Evolutionary conservation across 2,797 vertebrate genomes (phyloP).

Genomic region (Neosilurus mollespiculum): DNA sequence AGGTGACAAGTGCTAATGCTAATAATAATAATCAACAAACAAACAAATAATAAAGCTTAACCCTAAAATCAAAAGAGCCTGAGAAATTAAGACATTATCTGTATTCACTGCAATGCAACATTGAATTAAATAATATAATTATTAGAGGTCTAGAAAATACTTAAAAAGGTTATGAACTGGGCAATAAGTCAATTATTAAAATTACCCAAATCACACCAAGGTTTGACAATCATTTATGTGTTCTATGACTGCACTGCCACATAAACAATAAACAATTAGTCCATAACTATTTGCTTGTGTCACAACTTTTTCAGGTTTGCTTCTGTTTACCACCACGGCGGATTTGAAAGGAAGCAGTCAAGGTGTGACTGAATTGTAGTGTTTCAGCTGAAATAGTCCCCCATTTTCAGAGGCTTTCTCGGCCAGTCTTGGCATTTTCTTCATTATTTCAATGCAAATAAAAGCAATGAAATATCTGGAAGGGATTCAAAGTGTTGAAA

Average conservation of each 20-base stretch:
- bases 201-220: not conserved
- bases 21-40: not conserved
- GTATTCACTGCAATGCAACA: constrained; percentile 3
- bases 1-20: not conserved
- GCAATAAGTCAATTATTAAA: not conserved
- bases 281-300: too few relatives aligned
- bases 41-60: not conserved
- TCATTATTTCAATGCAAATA: too few relatives aligned
- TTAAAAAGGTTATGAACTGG: not conserved
- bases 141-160: not conserved
- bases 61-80: not conserved
- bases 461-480: too few relatives aligned
- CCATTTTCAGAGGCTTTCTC: too few relatives aligned
- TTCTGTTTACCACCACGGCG: too few relatives aligned
- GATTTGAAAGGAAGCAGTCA: too few relatives aligned
- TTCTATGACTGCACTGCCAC: not conserved
- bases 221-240: not conserved
- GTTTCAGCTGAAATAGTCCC: too few relatives aligned
- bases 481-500: too few relatives aligned
- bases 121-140: not conserved
- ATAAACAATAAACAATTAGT: not conserved
- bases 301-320: too few relatives aligned
- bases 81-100: not conserved
- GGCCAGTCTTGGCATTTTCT: too few relatives aligned
- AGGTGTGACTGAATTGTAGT: too few relatives aligned